Base-by-base conservation (phyloP, 2,888 invertebrate species). In the Hypselothyrea guttata region DNA sequence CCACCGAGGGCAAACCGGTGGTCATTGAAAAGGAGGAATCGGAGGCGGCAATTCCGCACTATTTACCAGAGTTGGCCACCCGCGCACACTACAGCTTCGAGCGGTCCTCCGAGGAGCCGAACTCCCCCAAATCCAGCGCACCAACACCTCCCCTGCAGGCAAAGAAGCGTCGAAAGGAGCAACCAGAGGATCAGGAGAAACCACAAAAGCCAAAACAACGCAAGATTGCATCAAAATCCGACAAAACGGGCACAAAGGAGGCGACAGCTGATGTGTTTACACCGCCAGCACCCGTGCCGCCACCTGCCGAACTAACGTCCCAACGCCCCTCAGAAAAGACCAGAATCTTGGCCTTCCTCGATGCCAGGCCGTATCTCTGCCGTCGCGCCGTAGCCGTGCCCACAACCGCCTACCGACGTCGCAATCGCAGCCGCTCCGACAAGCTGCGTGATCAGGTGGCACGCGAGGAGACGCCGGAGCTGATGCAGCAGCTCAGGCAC, bases 11-110 rank as follows among this genome's bases (percentile, higher is more conserved):
- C 33, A 85, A 83, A 42, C 86, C 87, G 0, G 66, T 88, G 7
- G 18, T 86, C 2, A 81, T 89, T 46, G 88, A 87, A 31, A 88
- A 85, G 45, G 86, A 87, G 31, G 68, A 79, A 27, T 65, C 48
- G 4, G 66, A 75, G 27, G 40, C 66, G 7, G 16, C 58, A 0
- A 52, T 65, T 9, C 38, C 66, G 0, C 75, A 56, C 53, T 81
- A 60, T 42, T 65, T 55, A 15, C 73, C 56, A 0, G 76, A 74
- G 1, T 33, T 75, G 35, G 69, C 74, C 4, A 58, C 71, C 1
- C 81, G 79, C n/a, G 87, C 75, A 0, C 86, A 72, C 34, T 89
- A 89, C 44, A 88, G 89, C n/a, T 90, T 90, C 22, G 90, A 89
- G 11, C 59, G 78, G 0, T 56, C 55, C 0, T 56, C 60, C n/a